Conservation (phyloP, 1,140 invertebrate genomes). For the Saccostrea cuccullata region DNA sequence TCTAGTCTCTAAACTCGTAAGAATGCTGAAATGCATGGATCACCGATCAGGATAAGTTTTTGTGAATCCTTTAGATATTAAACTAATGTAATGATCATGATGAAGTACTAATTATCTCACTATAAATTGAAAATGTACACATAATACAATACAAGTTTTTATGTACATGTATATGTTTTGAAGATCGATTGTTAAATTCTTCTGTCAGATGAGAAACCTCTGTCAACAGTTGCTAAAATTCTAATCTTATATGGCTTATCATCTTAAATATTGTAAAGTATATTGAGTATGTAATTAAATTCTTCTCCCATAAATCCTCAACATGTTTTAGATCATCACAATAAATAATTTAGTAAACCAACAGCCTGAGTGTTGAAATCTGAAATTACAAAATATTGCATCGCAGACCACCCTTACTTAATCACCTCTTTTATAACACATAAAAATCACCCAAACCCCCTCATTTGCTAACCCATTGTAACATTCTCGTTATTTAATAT, state of each 20-base stretch:
- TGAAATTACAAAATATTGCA: not conserved
- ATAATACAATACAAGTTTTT: not conserved
- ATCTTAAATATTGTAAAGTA: too few relatives aligned
- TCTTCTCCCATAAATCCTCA: not conserved
- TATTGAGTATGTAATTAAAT: not conserved
- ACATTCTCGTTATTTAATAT: constrained; percentile 14
- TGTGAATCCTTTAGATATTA: not conserved
- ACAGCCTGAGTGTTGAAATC: not conserved
- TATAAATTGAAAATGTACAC: not conserved
- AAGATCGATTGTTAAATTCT: too few relatives aligned
- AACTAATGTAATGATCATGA: not conserved
- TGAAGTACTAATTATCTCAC: not conserved
- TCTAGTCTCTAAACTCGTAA: not conserved
- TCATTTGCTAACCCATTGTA: constrained; percentile 22
- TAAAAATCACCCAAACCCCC: constrained; percentile 26
- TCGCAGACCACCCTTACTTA: constrained; percentile 14
- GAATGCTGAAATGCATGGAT: not conserved
- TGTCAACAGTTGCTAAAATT: too few relatives aligned
- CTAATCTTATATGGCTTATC: too few relatives aligned
- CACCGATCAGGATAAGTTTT: not conserved
- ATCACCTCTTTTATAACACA: not conserved
- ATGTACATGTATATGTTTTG: not conserved
- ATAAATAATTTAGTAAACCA: not conserved
- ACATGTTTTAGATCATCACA: not conserved
- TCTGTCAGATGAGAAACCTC: too few relatives aligned